phyloP scores from a whole-genome alignment of 2,797 vertebrate species.

The Synanceia verrucosa region DNA sequence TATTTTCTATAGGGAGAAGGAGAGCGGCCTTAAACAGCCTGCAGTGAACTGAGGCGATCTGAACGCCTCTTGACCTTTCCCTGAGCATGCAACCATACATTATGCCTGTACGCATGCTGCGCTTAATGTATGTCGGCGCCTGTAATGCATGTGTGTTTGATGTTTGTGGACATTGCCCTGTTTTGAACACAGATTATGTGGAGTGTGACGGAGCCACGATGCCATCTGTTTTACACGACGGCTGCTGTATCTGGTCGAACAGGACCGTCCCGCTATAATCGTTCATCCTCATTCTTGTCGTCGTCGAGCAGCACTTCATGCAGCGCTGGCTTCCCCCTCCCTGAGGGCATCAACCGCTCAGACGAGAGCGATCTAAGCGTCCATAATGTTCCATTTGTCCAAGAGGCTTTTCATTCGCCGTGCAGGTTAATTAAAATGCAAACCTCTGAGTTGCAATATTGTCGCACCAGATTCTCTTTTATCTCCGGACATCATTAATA shows the following conservation, averaged over 20 bases:
- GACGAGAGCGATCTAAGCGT: slow-evolving; percentile 4
- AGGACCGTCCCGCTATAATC: slow-evolving; percentile 6
- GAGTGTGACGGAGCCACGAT: slow-evolving; percentile 17
- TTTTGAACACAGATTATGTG: slow-evolving; percentile 36
- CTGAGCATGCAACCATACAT: background rate
- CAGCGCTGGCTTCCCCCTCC: background rate
- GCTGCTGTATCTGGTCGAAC: slow-evolving; percentile 36
- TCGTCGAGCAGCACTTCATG: background rate
- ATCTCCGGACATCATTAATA: background rate
- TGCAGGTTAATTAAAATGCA: background rate
- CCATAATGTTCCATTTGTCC: slow-evolving; percentile 26
- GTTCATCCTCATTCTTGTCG: slow-evolving; percentile 3
- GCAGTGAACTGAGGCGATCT: slow-evolving; percentile 36
- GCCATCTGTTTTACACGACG: slow-evolving; percentile 11
- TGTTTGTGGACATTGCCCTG: slow-evolving; percentile 6
- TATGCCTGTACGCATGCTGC: background rate
- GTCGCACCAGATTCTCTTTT: background rate
- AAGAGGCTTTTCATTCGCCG: slow-evolving; percentile 12
- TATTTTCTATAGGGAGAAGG: background rate
- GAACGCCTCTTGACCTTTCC: slow-evolving; percentile 24
- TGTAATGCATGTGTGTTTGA: background rate
- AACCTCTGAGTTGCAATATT: background rate
- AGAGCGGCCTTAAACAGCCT: slow-evolving; percentile 10
- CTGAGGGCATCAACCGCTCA: slow-evolving; percentile 19
- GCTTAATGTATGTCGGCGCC: background rate